Evolutionary conservation across 2,888 invertebrate genomes (phyloP), one percentile per base, ranked within the genome.

Genomic region (Anthoptus insignis): DNA sequence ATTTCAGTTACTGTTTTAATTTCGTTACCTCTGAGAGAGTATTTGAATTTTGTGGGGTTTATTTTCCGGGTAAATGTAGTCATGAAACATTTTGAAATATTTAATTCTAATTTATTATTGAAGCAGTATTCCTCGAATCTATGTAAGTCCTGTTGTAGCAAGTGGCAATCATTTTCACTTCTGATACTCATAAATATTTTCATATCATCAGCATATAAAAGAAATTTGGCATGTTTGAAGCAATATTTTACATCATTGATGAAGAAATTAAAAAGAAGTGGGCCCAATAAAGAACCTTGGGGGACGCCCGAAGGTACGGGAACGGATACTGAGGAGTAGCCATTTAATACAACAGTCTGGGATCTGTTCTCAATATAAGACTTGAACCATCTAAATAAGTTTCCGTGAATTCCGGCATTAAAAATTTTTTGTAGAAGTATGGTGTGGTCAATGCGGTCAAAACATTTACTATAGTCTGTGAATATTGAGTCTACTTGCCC

Each of bases 401-500:
- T 42, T 14, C 60, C 60, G 3, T 29, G 37, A 13, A 60, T 39
- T 24, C 60, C 60, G 11, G 42, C 37, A 6, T 14, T 11, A 21
- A 14, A 22, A 4, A 60, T 8, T 49, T 53, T 60, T 7, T 22
- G 16, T 9, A 39, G 11, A 8, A 67, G 47, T n/a, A 61, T 14
- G 0, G 22, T 11, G 27, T 68, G 68, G 14, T 65, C 64, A 24
- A 68, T 65, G 0, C 61, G 47, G 16, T 68, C 67, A 21, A 65
- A 68, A 7, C 53, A 52, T 39, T 68, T 65, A 21, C 56, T 63
- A n/a, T 65, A 68, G 29, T 70, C 68, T 0, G 71, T 68, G 8
- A 54, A 68, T 2, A 69, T 45, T 0, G 47, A 49, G 14, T 68
- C 70, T 0, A 65, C 59, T 32, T 68, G 70, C 0, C 6, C 42